Base-by-base conservation (phyloP, 1,140 invertebrate genomes). In the Calephelis nemesis region DNA sequence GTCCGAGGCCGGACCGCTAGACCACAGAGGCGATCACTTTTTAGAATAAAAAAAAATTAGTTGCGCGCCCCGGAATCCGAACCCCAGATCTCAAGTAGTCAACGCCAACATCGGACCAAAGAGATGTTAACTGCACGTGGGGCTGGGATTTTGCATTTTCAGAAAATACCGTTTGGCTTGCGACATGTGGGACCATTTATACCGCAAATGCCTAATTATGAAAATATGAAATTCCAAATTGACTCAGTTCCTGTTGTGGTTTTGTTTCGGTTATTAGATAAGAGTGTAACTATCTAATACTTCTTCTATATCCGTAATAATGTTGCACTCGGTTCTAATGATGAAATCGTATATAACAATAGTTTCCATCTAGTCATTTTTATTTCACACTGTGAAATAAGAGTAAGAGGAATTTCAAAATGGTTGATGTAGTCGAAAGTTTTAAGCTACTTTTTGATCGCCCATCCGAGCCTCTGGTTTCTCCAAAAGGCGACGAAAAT, bases 381-480 rank as follows among this genome's bases (percentile, higher is more conserved):
- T 62, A 48, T 45, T 63, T 85, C 82, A 86, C 84, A 82, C 71
- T 81, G 83, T 85, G 84, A 82, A 88, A 7, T 50, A 50, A 50
- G n/a, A 4, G 13, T 15, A 50, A 12, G 6, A 13, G 15, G 68
- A 49, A 63, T 63, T 68, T 70, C 39, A 76, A 67, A 72, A 90
- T 88, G 85, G 64, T 74, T 1, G 47, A 79, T 62, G 67, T 83
- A 7, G 58, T 62, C 5, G 70, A 84, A 47, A 79, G 77, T 68
- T 75, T 93, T n/a, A 68, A 81, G 49, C 72, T 92, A 62, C 72
- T 93, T 40, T 91, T 92, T 70, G 91, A 92, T 71, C 83, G 91
- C 58, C 92, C 92, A 1, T 81, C 74, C 42, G 92, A 93, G 66
- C 79, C 88, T 7, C 62, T 92, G 15, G 85, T 92, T 15, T 83